Evolutionary conservation across 2,113 vertebrate species (phyloP).

Genomic region (Rutilus rutilus): DNA sequence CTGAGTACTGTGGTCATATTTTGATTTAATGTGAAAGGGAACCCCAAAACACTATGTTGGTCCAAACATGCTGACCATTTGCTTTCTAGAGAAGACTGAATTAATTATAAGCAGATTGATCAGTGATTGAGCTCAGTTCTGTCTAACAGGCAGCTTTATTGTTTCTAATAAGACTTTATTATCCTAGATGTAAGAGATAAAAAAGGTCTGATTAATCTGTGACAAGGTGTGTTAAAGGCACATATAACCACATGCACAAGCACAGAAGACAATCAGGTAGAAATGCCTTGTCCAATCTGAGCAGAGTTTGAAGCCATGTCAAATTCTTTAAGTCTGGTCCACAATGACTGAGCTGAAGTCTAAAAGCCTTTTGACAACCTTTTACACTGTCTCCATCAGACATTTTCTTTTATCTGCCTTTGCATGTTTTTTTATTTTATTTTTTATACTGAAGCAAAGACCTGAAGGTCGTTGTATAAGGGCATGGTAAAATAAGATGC

Average conservation of each 20-base stretch:
- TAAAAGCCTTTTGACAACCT: conserved; percentile 18
- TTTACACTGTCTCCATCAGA: background rate
- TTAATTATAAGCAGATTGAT: background rate
- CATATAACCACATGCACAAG: background rate
- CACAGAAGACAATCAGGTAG: background rate
- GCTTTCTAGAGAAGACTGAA: background rate
- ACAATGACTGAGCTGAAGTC: background rate
- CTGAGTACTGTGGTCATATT: background rate
- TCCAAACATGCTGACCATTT: background rate
- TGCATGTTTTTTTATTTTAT: background rate
- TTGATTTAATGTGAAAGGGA: background rate
- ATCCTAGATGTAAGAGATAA: background rate
- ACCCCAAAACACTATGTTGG: background rate
- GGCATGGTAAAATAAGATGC: background rate
- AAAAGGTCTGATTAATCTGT: background rate
- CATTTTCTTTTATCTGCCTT: background rate
- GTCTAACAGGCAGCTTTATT: background rate
- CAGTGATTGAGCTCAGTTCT: background rate
- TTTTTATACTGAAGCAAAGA: background rate
- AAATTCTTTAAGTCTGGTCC: background rate
- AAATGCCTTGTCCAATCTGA: background rate
- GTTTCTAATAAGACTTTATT: background rate
- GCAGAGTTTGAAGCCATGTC: background rate
- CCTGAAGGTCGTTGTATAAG: background rate
- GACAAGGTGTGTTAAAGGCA: conserved; percentile 1